phyloP scores from a whole-genome alignment of 2,797 vertebrate genomes.

The Amblyopsis hoosieri region DNA sequence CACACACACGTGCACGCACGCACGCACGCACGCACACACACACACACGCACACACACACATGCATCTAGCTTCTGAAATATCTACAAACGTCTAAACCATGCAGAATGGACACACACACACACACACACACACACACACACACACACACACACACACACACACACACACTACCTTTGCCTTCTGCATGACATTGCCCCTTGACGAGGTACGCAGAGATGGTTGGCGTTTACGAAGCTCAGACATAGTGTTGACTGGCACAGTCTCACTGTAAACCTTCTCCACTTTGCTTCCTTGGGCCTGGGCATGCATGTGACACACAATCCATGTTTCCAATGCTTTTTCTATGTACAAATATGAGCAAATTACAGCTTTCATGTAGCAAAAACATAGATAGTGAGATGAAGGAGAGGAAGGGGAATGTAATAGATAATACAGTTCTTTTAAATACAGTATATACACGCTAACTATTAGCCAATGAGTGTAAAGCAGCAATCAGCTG shows the following conservation, averaged over 20 bases:
- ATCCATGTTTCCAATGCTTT: too few species aligned
- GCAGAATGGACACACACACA: background rate
- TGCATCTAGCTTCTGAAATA: background rate
- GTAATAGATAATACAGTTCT: too few species aligned
- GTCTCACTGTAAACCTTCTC: slow-evolving; percentile 76
- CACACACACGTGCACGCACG: slow-evolving; percentile 1
- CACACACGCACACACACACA: background rate
- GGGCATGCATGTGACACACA: slow-evolving; percentile 6
- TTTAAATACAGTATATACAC: too few species aligned
- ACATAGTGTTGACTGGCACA: slow-evolving; percentile 87
- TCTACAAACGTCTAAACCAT: background rate
- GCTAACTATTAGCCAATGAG: too few species aligned
- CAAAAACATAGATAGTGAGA: too few species aligned
- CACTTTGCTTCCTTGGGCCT: slow-evolving; percentile 64
- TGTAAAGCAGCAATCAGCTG: too few species aligned
- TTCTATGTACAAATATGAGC: too few species aligned
- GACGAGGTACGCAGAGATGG: slow-evolving; percentile 84
- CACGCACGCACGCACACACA: background rate
- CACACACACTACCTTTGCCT: slow-evolving; percentile 86
- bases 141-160: slow-evolving; percentile 3
- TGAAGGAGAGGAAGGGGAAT: too few species aligned
- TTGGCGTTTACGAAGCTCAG: slow-evolving; percentile 88
- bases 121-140: slow-evolving; percentile 1
- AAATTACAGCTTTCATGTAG: too few species aligned
- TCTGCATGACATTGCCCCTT: slow-evolving; percentile 91